Evolutionary conservation across 2,797 vertebrate species (phyloP), one percentile per base, ranked within the genome.

Genomic region (Myioborus melanocephalus): DNA sequence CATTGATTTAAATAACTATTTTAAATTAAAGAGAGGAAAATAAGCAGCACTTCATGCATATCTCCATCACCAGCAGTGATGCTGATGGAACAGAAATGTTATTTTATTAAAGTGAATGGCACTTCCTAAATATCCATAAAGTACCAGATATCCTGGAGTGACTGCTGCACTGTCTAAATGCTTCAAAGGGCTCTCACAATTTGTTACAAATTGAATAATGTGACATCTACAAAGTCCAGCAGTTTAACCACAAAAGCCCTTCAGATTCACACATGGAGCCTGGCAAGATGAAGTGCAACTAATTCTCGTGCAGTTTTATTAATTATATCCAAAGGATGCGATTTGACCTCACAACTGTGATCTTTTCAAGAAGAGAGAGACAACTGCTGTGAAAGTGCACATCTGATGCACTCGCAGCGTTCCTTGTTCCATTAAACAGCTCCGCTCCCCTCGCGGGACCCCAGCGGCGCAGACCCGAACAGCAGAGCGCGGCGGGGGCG

Each of bases 401-500:
- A 97, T 97, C 93, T 96, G 89, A 92, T n/a, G 93, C 94, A 46
- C 90, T 96, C 73, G 14, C 92, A 82, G 95, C 94, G 96, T 97
- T 90, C 89, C 96, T 90, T 76, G 72, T 72, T 95, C 92, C 93
- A 94, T 97, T 94, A 95, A 89, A 95, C 84, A 94, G 77, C 94
- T 89, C 82, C 93, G 18, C 56, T 30, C 63, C 87, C 95, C 96
- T 82, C 88, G 27, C 6, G 95, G 95, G 97, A 94, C 27, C 43
- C 59, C 71, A 27, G 89, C 63, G 93, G 96, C 96, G 97, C 95
- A 83, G 87, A 39, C 85, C 55, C 81, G 80, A 95, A 94, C 92
- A 96, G 96, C 95, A 89, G 86, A 95, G 93, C 96, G 49, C 98
- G 98, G 97, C 97, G 95, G 97, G 97, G 96, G 89, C 30, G 30